Percentiles rank a stretch among this genome's conserved stretches.
These are phyloP conservation scores for Ctenicera cuprea DNA, from an alignment of 2,888 invertebrate species.

Conservation along the genomic window DNA sequence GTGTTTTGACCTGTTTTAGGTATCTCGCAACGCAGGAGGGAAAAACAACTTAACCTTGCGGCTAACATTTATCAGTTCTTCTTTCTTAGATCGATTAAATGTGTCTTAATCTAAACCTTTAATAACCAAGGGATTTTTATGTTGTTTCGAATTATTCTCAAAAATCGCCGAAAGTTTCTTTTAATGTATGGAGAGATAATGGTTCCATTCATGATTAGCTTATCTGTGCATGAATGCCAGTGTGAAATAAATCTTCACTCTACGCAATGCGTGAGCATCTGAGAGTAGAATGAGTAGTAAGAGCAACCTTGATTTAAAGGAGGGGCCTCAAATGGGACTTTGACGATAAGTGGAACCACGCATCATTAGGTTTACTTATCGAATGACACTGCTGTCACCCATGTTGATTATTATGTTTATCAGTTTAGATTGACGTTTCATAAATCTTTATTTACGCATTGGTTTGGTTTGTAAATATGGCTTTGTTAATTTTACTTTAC, in stretches of 20 bases:
- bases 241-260: not conserved
- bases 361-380: slow-evolving; percentile 43
- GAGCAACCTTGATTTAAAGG: slow-evolving; percentile 48
- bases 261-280: slow-evolving; percentile 5
- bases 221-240: not conserved
- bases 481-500: slow-evolving; percentile 33
- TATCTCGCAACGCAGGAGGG: no score
- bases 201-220: slow-evolving; percentile 18
- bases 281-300: slow-evolving; percentile 39
- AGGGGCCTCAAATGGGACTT: slow-evolving; percentile 48
- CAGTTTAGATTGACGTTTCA: slow-evolving; percentile 33
- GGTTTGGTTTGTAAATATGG: slow-evolving; percentile 28
- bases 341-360: slow-evolving; percentile 38
- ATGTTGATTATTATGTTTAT: slow-evolving; percentile 40
- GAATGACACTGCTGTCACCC: slow-evolving; percentile 39
- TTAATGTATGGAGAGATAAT: not conserved
- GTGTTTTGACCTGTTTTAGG: no score
- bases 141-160: no score
- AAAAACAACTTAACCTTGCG: no score
- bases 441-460: slow-evolving; percentile 44
- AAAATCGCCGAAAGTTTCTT: no score
- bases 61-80: no score
- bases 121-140: no score
- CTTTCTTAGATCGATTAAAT: no score
- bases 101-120: no score